Evolutionary conservation across 2,113 vertebrate species (phyloP), one percentile per base, ranked within the genome.

Genomic region (Melanerpes aurifrons): DNA sequence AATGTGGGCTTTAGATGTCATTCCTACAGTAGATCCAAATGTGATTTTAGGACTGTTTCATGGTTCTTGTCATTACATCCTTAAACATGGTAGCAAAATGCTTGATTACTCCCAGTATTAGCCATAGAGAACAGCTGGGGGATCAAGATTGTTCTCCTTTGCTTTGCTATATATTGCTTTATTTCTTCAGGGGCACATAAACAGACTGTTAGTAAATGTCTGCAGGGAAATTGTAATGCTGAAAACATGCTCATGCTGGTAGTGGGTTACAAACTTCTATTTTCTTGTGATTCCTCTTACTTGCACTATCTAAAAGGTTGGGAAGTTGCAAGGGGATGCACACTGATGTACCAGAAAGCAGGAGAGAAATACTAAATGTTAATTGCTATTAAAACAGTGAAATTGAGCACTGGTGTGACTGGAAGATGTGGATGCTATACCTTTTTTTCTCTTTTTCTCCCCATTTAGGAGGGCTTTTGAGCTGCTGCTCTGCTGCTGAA

Each of bases 381-480:
- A 82, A 64, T 68, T 90, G 35, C 48, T 64, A 8, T 86, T 61
- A 40, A 61, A 71, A 53, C 47, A 31, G 8, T 48, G 50, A 58
- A 83, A 61, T 57, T 48, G 54, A 28, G 35, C 53, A 13, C 57
- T 64, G 14, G 7, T 74, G 21, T 76, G 62, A 85, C 43, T 86
- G 74, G 66, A 64, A 91, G 74, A 86, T 11, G 8, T 48, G 19
- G 63, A n/a, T 80, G 71, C 57, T 90, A 92, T 40, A 95, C 40
- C 57, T 83, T 79, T 75, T 56, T 31, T 10, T 74, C 40, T 62
- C 45, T 79, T 56, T 76, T 88, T 94, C 47, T 89, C 76, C n/a
- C 35, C 78, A 31, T 97, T 72, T 62, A 98, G 98, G 98, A 97
- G 96, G 97, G 96, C 96, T 96, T 97, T 87, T 26, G 90, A 97